These are phyloP conservation scores for Ceratoteleas bidentatus DNA, from an alignment of 1,140 invertebrate species.

Conservation along the genomic window DNA sequence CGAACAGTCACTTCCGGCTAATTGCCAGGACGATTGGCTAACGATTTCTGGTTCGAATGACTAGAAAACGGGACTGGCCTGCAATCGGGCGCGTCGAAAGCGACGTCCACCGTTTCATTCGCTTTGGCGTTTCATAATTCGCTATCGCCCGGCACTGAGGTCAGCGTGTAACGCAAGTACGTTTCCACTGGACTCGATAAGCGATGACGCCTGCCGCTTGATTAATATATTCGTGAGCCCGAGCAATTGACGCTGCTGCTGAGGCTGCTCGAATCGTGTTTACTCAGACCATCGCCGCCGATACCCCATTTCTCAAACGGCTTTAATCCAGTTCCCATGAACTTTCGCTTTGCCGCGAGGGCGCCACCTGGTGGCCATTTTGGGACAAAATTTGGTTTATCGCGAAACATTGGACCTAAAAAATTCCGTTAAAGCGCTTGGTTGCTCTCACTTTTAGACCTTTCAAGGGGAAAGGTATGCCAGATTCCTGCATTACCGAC, in stretches of 20 bases:
- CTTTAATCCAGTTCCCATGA: background rate
- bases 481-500: no score
- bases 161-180: slow-evolving; percentile 51
- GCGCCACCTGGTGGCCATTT: no score
- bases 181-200: slow-evolving; percentile 61
- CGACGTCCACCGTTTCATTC: slow-evolving; percentile 18
- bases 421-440: no score
- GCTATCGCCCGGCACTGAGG: slow-evolving; percentile 39
- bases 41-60: no score
- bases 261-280: slow-evolving; percentile 37
- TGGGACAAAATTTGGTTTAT: no score
- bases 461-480: no score
- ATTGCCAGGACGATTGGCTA: no score
- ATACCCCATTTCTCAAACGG: background rate
- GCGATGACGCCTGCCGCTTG: slow-evolving; percentile 54
- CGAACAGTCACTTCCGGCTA: no score
- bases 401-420: no score
- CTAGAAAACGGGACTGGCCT: no score
- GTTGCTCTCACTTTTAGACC: no score
- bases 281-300: slow-evolving; percentile 10
- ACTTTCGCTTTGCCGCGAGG: background rate
- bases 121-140: slow-evolving; percentile 47
- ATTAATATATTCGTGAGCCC: slow-evolving; percentile 35
- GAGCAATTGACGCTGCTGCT: slow-evolving; percentile 2
- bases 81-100: background rate